phyloP scores from a whole-genome alignment of 1,140 invertebrate genomes.

The Holotrichia oblita region DNA sequence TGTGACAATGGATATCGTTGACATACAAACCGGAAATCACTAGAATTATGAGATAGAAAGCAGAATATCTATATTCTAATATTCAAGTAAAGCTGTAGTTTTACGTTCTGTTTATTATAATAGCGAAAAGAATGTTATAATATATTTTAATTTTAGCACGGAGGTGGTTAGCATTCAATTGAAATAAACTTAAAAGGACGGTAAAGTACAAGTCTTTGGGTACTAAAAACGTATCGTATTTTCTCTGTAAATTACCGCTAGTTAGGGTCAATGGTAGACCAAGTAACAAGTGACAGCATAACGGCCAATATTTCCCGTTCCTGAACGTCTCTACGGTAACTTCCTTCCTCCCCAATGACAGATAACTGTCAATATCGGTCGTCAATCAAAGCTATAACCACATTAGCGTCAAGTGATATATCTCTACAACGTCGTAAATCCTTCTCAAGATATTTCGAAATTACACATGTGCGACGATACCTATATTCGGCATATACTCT shows the following conservation, averaged over 20 bases:
- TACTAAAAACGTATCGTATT: conserved; percentile 27
- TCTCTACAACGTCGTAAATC: conserved; percentile 37
- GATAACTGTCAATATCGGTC: conserved; percentile 52
- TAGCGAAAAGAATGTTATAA: no score
- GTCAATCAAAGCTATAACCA: conserved; percentile 50
- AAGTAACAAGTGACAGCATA: conserved; percentile 39
- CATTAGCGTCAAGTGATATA: conserved; percentile 49
- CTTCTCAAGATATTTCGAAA: conserved; percentile 25
- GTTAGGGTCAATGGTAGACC: conserved; percentile 23
- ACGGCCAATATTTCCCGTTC: conserved; percentile 42
- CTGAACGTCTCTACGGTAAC: conserved; percentile 15
- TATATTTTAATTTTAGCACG: background rate
- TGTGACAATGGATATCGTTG: no score
- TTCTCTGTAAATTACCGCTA: conserved; percentile 23
- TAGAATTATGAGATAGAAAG: no score
- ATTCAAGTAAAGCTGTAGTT: no score
- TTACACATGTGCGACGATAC: background rate
- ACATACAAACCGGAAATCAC: no score
- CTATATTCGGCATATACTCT: no score
- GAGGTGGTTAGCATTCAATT: background rate
- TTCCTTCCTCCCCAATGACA: conserved; percentile 49
- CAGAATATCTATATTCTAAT: no score
- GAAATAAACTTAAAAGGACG: background rate
- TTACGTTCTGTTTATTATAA: no score
- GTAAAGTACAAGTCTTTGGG: background rate